Evolutionary conservation across 2,113 vertebrate genomes (phyloP).

Genomic region (Nanorana parkeri): DNA sequence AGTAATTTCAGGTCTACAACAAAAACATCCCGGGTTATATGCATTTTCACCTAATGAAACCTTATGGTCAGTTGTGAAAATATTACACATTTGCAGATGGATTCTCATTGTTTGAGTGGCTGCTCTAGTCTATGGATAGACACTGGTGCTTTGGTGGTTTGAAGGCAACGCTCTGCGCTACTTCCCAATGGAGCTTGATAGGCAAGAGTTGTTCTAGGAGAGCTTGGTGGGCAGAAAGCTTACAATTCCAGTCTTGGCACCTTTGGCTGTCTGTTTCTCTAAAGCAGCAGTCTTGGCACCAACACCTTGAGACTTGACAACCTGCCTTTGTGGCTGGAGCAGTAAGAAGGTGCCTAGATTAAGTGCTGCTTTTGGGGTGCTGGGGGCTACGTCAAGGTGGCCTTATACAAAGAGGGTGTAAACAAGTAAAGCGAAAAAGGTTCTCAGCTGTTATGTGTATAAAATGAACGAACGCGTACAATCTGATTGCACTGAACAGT

Average conservation of each 20-base stretch:
- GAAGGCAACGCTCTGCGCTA: constrained; percentile 41
- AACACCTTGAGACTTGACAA: constrained; percentile 59
- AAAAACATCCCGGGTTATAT: constrained; percentile 63
- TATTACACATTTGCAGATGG: constrained; percentile 57
- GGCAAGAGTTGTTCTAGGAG: constrained; percentile 20
- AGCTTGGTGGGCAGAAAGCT: constrained; percentile 31
- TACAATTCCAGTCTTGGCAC: constrained; percentile 44
- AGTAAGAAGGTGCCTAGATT: constrained; percentile 42
- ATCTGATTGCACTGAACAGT: constrained; percentile 85
- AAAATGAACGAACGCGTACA: constrained; percentile 83
- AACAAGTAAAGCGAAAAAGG: constrained; percentile 60
- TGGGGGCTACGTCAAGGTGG: constrained; percentile 30
- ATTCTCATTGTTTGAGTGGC: constrained; percentile 26
- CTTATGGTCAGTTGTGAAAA: constrained; percentile 57
- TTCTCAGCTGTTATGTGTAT: constrained; percentile 68
- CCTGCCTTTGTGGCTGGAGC: constrained; percentile 56
- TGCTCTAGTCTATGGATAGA: constrained; percentile 19
- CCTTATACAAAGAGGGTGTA: constrained; percentile 56
- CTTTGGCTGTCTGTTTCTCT: constrained; percentile 57
- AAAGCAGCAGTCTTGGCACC: constrained; percentile 63
- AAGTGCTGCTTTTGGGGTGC: constrained; percentile 53
- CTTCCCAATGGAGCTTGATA: constrained; percentile 5
- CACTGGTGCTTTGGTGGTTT: constrained; percentile 50
- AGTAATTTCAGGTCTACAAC: constrained; percentile 64
- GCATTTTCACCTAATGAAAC: constrained; percentile 64